Evolutionary conservation across 2,113 vertebrate genomes (phyloP).

Genomic region (Muntiacus muntjak): DNA sequence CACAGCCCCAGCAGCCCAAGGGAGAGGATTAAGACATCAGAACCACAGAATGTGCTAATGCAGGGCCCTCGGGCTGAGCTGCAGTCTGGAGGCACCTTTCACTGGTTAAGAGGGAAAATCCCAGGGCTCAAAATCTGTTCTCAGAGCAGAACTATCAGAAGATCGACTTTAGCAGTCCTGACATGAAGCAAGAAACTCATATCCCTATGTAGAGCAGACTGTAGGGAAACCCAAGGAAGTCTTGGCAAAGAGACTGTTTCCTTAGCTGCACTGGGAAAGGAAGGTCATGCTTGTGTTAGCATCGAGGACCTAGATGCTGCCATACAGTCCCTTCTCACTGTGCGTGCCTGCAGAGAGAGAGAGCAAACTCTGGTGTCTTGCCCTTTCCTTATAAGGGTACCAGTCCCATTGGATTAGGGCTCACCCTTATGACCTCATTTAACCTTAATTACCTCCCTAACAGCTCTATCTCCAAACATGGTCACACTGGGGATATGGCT

Average conservation of each 20-base stretch:
- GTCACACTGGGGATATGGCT: not conserved
- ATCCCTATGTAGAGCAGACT: not conserved
- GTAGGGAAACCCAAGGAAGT: not conserved
- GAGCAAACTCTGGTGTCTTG: not conserved
- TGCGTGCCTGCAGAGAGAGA: not conserved
- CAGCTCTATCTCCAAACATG: not conserved
- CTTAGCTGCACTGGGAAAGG: not conserved
- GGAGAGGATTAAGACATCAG: slow-evolving; percentile 21
- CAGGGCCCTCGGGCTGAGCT: not conserved
- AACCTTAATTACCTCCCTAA: not conserved
- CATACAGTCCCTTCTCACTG: not conserved
- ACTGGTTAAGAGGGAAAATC: not conserved
- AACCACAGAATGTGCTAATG: slow-evolving; percentile 14
- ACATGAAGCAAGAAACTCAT: not conserved
- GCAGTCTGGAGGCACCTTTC: not conserved
- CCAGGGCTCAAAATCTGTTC: not conserved
- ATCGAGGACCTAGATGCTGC: not conserved
- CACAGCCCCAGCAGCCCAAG: not conserved
- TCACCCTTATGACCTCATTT: not conserved
- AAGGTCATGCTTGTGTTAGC: rapidly evolving
- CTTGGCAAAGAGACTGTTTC: not conserved
- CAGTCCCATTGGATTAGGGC: not conserved
- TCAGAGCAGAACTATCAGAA: slow-evolving; percentile 16
- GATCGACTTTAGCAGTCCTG: slow-evolving; percentile 9
- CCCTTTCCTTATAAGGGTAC: not conserved